Evolutionary conservation across 92 coral and sea anemone genomes (phyloP), one percentile per base, ranked within the genome.

Genomic region (Siderastrea siderea): DNA sequence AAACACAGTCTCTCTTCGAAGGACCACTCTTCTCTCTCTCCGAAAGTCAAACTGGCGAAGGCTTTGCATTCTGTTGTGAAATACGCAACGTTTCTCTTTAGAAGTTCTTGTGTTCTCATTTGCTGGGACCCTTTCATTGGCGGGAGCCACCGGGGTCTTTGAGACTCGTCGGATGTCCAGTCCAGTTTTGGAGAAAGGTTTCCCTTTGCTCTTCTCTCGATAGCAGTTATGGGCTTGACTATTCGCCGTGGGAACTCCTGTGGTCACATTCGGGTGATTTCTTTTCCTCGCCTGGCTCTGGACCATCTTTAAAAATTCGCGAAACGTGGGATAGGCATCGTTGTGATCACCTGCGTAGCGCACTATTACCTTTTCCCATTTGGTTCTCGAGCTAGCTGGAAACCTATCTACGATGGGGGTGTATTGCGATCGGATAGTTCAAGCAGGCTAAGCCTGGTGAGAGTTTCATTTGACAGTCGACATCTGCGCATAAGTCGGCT

Each of bases 391-490:
- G 74, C 1, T 48, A n/a, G 69, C 74, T 15, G 71, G 61, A 14
- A 84, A 71, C 63, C 8, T 74, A 6, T 78, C 57, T 13, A 78
- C 70, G 47, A 87, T 84, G 6, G 94, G 94, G 92, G 47, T 58
- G 86, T 50, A 88, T 88, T 26, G 78, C 71, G 43, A 79, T 86
- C 55, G 93, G 93, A 13, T 81, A 91, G 71, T 91, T 86, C 46
- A 91, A 52, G 73, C 94, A 88, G 9, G 92, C 84, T 17, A 91
- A 66, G n/a, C 91, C 94, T 6, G 92, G 87, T 4, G 84, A 81
- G 47, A 71, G 82, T 15, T 68, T 67, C 50, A 83, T 67, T 79
- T 91, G 92, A 52, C 88, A 68, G 62, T 81, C 89, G 16, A 87
- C 80, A 55, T 91, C 91, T 1, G 88, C 83, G 69, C 94, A 91